Base-by-base conservation (phyloP, 30 jellyfish, hydroid and myxozoan genomes). In the Rhopilema esculentum region DNA sequence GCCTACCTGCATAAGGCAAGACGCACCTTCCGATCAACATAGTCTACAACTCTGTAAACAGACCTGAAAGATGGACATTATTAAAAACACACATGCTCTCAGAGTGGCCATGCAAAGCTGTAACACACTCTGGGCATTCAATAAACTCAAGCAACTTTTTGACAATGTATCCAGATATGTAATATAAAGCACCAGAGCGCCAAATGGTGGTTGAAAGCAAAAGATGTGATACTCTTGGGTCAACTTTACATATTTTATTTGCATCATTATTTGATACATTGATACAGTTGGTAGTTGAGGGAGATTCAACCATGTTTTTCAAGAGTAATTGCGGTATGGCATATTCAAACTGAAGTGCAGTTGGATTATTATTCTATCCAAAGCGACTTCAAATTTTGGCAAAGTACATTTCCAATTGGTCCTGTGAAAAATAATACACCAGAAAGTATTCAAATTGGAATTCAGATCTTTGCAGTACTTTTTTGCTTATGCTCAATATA, bases 151-250 rank as follows among this genome's bases (percentile, higher is more conserved):
- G 63, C 65, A 79, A 18, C 89, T 21, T 52, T 79, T 62, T 57
- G 20, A 33, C 85, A 20, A 79, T 62, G 75, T 20, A 79, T 16
- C 89, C 89, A 51, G 85, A 57, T 15, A 79, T 79, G 86, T 79
- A 79, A 19, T 79, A 12, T 20, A 79, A 32, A 20, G 62, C 89
- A 79, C 62, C 85, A 16, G 89, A n/a, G 80, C 85, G 85, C 89
- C 89, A 79, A 27, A 52, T 25, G 62, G 62, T 79, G 30, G 65
- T 52, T 68, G 66, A 51, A 68, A 52, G 66, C 85, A 79, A 32
- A 20, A 79, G 28, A 20, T 79, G 25, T 25, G 85, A 24, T 18
- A 32, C 85, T 63, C 62, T 53, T 24, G 85, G 85, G 30, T 79
- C 85, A 27, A 51, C 77, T 66, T 66, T 66, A 16, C 28, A 8